phyloP scores from a whole-genome alignment of 30 jellyfish, hydroid and myxozoan genomes.

The Cassiopea andromeda region DNA sequence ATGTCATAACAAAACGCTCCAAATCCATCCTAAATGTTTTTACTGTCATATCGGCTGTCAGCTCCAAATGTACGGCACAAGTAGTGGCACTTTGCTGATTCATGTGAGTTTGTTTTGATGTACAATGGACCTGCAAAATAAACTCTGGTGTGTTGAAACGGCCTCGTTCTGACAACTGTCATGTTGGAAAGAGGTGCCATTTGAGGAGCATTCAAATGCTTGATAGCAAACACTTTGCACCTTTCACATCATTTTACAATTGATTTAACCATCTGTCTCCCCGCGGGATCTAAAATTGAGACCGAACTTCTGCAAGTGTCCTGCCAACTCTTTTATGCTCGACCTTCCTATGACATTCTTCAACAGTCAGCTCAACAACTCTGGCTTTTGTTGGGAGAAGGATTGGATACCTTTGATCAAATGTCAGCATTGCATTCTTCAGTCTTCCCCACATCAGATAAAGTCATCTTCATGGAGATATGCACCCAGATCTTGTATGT shows the following conservation, averaged over 20 bases:
- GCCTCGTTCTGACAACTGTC: conserved; percentile 17
- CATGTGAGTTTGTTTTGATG: conserved; percentile 3
- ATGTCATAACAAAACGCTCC: conserved; percentile 41
- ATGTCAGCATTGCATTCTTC: not conserved
- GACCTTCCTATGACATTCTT: conserved; percentile 30
- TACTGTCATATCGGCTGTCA: conserved; percentile 24
- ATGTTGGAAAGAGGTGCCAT: conserved; percentile 48
- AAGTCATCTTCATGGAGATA: not conserved
- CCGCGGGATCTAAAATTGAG: conserved; percentile 58
- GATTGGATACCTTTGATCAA: conserved; percentile 12
- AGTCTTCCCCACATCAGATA: not conserved
- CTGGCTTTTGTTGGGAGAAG: conserved; percentile 47
- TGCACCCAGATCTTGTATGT: not conserved
- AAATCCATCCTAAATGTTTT: conserved; percentile 26
- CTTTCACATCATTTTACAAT: conserved; percentile 22
- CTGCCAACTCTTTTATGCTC: conserved; percentile 54
- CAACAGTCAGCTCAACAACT: not conserved
- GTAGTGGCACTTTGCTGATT: conserved; percentile 31
- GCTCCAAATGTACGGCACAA: conserved; percentile 45
- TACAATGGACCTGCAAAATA: conserved; percentile 46
- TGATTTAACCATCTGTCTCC: conserved; percentile 50
- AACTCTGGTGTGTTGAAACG: conserved; percentile 38
- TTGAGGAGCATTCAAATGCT: conserved; percentile 57
- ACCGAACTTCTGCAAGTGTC: conserved; percentile 47
- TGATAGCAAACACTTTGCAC: conserved; percentile 43